phyloP scores from a whole-genome alignment of 2,797 vertebrate genomes.

The Ptychadena robeensis region DNA sequence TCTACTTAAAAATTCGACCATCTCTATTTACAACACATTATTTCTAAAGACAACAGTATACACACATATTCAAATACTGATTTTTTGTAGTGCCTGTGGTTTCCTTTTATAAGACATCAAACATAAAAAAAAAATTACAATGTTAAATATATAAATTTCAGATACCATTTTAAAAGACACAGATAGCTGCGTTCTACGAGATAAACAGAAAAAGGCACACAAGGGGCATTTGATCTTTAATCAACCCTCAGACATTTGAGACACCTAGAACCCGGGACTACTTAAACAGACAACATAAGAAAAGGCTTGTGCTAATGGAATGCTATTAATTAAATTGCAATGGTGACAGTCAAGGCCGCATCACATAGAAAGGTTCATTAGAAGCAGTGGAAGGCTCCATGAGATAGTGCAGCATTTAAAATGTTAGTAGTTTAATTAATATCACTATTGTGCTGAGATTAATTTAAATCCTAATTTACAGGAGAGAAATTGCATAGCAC shows the following conservation, averaged over 20 bases:
- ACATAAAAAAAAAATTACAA: no score
- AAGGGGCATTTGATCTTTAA: neutral
- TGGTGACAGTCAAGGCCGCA: slow-evolving; percentile 12
- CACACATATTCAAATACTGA: no score
- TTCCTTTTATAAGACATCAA: no score
- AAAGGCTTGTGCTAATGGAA: slow-evolving; percentile 26
- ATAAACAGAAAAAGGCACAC: neutral
- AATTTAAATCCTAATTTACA: slow-evolving; percentile 8
- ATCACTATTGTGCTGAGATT: slow-evolving; percentile 6
- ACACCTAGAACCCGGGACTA: neutral
- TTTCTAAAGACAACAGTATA: no score
- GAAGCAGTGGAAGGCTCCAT: slow-evolving; percentile 12
- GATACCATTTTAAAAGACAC: neutral
- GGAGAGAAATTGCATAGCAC: neutral
- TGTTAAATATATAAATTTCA: neutral
- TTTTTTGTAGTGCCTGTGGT: neutral
- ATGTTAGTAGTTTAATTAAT: slow-evolving; percentile 41
- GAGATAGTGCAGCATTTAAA: slow-evolving; percentile 6
- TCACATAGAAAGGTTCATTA: slow-evolving; percentile 32
- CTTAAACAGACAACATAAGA: slow-evolving; percentile 16
- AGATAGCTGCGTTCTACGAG: neutral
- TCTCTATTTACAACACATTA: no score
- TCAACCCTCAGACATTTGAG: neutral
- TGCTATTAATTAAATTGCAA: slow-evolving; percentile 44
- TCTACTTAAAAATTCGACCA: no score